Conservation (phyloP, 2,888 invertebrate species). For the Cosmopolites sordidus region DNA sequence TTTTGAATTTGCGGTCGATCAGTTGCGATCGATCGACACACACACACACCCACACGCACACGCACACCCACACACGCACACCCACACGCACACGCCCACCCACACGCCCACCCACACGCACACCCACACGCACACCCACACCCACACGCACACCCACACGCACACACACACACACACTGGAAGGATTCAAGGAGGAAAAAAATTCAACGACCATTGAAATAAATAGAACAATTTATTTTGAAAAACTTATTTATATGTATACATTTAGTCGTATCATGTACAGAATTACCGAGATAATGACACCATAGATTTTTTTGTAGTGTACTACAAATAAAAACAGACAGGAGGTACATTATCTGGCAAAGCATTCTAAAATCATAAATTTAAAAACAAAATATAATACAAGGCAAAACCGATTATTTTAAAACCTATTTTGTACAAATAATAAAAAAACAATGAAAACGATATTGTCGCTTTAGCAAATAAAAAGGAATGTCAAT, state of each 20-base stretch:
- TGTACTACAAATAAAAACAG: slow-evolving; percentile 18
- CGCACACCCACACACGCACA: too few species aligned
- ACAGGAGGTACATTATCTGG: slow-evolving; percentile 17
- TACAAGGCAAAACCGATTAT: slow-evolving; percentile 14
- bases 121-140: too few species aligned
- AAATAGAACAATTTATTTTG: slow-evolving; percentile 41
- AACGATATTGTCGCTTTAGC: not conserved
- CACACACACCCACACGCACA: too few species aligned
- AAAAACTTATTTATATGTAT: slow-evolving; percentile 39
- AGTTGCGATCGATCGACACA: too few species aligned
- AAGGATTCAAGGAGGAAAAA: too few species aligned
- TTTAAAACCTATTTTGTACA: slow-evolving; percentile 23
- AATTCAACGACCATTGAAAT: slow-evolving; percentile 23
- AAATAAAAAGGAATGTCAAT: not conserved
- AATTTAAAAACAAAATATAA: slow-evolving; percentile 12
- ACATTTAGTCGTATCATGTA: slow-evolving; percentile 26
- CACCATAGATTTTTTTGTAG: slow-evolving; percentile 18
- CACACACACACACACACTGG: too few species aligned
- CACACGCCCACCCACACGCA: too few species aligned
- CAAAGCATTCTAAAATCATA: slow-evolving; percentile 11
- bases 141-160: too few species aligned
- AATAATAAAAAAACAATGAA: slow-evolving; percentile 16
- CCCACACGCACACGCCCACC: too few species aligned
- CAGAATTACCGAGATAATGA: slow-evolving; percentile 19
- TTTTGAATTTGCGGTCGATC: too few species aligned